A percentile compares a stretch with the other conserved stretches of the same genome.
Conservation (phyloP, 2,888 invertebrate genomes). For the Pheosia gnoma region DNA sequence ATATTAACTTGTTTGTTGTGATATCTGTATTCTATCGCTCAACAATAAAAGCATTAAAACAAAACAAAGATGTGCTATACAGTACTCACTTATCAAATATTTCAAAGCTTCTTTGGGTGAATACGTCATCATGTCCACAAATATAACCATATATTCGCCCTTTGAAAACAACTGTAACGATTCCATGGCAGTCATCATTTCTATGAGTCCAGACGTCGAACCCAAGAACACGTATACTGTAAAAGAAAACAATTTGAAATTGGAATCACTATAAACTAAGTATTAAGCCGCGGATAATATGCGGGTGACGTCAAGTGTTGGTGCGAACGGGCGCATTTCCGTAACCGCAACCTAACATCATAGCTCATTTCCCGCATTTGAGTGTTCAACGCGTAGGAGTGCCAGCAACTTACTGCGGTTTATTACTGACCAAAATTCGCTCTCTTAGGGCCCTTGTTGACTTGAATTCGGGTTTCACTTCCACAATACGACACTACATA, state of each 20-base stretch:
- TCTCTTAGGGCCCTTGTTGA: too few relatives aligned
- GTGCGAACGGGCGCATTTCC: neutral
- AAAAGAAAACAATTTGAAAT: conserved; percentile 55
- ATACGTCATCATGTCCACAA: conserved; percentile 96
- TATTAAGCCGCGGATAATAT: neutral
- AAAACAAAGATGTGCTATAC: neutral
- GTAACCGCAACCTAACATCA: neutral
- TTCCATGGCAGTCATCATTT: conserved; percentile 97
- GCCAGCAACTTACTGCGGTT: too few relatives aligned
- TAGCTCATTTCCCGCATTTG: neutral
- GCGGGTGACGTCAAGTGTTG: neutral
- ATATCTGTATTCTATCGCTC: neutral
- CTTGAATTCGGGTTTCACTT: too few relatives aligned
- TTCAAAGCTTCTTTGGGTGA: conserved; percentile 88
- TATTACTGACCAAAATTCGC: too few relatives aligned
- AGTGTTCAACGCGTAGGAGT: too few relatives aligned
- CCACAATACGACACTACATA: too few relatives aligned
- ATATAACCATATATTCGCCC: conserved; percentile 98
- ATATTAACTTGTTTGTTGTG: too few relatives aligned
- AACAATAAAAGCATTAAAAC: neutral
- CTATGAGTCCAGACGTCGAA: conserved; percentile 91
- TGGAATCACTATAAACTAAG: neutral
- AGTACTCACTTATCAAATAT: conserved; percentile 91
- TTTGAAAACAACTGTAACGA: conserved; percentile 93
- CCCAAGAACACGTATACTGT: conserved; percentile 98